These are phyloP conservation scores for Centroberyx gerrardi DNA, from an alignment of 2,797 vertebrate species.

Conservation along the genomic window DNA sequence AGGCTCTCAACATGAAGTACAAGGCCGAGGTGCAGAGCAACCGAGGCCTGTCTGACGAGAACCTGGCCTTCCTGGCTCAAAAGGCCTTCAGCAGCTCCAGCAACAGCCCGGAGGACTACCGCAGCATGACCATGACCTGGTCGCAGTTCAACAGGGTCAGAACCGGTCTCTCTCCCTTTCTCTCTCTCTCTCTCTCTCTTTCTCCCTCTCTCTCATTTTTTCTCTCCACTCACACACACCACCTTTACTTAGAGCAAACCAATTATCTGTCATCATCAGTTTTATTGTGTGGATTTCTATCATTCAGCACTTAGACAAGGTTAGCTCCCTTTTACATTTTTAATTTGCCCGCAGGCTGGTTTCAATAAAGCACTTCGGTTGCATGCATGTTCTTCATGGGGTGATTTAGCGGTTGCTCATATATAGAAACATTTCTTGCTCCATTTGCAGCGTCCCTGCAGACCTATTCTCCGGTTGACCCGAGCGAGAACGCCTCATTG, in stretches of 20 bases:
- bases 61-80: slow-evolving; percentile 96
- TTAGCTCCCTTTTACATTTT: slow-evolving; percentile 31
- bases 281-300: slow-evolving; percentile 25
- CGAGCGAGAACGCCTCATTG: slow-evolving; percentile 49
- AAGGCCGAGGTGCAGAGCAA: slow-evolving; percentile 97
- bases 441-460: slow-evolving; percentile 55
- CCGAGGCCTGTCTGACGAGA: slow-evolving; percentile 95
- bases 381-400: slow-evolving; percentile 16
- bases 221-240: neutral
- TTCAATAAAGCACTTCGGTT: slow-evolving; percentile 18
- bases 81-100: slow-evolving; percentile 92
- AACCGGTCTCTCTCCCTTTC: neutral
- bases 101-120: slow-evolving; percentile 93
- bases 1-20: slow-evolving; percentile 98
- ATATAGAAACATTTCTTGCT: slow-evolving; percentile 55
- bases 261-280: neutral
- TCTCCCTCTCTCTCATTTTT: neutral
- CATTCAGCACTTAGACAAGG: neutral
- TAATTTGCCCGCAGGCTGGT: slow-evolving; percentile 22
- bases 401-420: slow-evolving; percentile 54
- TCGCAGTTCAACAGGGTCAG: slow-evolving; percentile 97
- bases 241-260: slow-evolving; percentile 2
- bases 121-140: slow-evolving; percentile 95
- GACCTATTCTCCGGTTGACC: slow-evolving; percentile 31
- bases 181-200: too few species aligned